These are phyloP conservation scores for Globodera rostochiensis DNA, from an alignment of 1,140 invertebrate genomes.

Conservation along the genomic window DNA sequence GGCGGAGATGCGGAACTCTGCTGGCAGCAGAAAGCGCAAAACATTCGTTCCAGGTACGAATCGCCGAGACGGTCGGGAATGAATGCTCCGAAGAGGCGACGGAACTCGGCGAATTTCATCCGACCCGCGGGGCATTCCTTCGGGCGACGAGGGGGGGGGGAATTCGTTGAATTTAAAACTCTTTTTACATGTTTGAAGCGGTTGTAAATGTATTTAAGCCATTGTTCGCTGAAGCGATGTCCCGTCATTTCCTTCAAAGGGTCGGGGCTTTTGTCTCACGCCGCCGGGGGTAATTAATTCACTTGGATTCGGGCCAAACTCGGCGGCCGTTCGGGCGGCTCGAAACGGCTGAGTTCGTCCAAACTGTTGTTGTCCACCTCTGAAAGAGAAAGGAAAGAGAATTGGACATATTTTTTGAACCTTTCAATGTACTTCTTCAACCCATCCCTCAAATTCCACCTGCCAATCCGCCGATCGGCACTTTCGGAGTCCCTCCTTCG, in stretches of 20 bases:
- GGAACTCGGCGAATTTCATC: conserved; percentile 59
- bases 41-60: conserved; percentile 57
- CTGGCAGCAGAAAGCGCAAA: conserved; percentile 47
- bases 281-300: too few species aligned
- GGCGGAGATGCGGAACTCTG: conserved; percentile 22
- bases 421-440: not conserved
- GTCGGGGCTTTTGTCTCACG: too few species aligned
- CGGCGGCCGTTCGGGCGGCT: conserved; percentile 56
- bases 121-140: conserved; percentile 61
- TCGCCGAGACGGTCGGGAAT: conserved; percentile 53
- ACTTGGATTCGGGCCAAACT: conserved; percentile 39
- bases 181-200: conserved; percentile 59
- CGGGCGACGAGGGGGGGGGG: conserved; percentile 26
- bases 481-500: not conserved
- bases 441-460: too few species aligned
- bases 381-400: conserved; percentile 32
- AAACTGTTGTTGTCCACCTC: conserved; percentile 45
- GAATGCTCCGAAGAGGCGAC: conserved; percentile 52
- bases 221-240: conserved; percentile 52
- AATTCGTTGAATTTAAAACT: conserved; percentile 19
- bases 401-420: not conserved
- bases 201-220: conserved; percentile 62
- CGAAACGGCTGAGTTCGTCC: conserved; percentile 51
- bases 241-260: conserved; percentile 29
- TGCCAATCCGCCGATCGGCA: not conserved